Conservation (phyloP, 2,797 vertebrate genomes). For the Limosa lapponica region DNA sequence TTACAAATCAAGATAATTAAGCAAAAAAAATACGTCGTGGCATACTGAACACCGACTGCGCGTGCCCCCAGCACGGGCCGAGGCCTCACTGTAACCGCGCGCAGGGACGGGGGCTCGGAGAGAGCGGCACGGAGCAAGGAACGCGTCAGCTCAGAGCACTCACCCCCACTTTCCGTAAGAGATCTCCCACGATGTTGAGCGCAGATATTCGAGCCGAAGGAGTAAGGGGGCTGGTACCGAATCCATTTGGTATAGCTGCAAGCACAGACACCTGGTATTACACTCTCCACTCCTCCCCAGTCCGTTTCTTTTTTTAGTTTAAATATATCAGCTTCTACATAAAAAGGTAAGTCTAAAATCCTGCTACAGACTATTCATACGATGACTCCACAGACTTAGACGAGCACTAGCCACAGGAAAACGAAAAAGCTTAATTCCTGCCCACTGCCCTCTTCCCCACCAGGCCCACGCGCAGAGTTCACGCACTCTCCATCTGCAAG, state of each 20-base stretch:
- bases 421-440: not conserved
- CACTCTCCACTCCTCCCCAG: not conserved
- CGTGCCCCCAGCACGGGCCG: rapidly evolving
- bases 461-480: not conserved
- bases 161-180: constrained; percentile 98
- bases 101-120: not conserved
- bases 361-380: not conserved
- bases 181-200: constrained; percentile 96
- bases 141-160: constrained; percentile 30
- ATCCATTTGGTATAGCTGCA: constrained; percentile 90
- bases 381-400: not conserved
- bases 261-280: constrained; percentile 1
- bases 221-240: constrained; percentile 90
- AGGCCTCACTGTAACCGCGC: not conserved
- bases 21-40: not conserved
- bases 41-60: not conserved
- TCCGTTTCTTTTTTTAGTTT: not conserved
- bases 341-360: not conserved
- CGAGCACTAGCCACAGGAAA: not conserved
- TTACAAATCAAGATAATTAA: not conserved
- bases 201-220: constrained; percentile 97
- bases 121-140: not conserved
- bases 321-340: not conserved
- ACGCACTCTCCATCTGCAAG: not conserved
- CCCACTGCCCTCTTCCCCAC: not conserved